A percentile compares a stretch with the other conserved stretches of the same genome.
phyloP scores from a whole-genome alignment of 2,797 vertebrate genomes.

The Neomorphus geoffroyi region DNA sequence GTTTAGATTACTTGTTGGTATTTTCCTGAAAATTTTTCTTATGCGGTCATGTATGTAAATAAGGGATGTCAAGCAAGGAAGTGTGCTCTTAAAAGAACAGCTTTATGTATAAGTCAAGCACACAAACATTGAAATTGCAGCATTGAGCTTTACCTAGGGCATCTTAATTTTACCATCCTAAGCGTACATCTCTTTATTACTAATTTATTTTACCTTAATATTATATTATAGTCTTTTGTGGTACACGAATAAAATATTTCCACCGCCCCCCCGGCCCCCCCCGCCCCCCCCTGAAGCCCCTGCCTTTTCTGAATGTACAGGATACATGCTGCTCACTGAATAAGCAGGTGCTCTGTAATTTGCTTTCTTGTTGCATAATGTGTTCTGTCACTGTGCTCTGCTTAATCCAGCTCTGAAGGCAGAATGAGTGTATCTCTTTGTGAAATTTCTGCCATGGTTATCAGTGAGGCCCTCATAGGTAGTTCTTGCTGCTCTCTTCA shows the following conservation, averaged over 20 bases:
- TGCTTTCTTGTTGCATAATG: neutral
- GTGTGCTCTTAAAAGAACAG: neutral
- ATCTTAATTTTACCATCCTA: neutral
- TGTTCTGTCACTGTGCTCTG: neutral
- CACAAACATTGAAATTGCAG: neutral
- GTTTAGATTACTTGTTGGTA: neutral
- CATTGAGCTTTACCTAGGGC: neutral
- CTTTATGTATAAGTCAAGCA: neutral
- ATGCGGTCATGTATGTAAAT: neutral
- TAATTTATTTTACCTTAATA: neutral
- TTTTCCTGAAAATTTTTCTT: neutral
- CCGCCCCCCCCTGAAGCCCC: neutral
- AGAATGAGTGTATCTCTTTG: neutral
- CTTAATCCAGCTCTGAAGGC: neutral
- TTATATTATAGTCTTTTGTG: neutral
- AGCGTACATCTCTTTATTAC: neutral
- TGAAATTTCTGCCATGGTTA: neutral
- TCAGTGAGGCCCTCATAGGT: neutral
- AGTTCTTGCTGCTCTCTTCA: neutral
- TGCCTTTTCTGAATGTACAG: neutral
- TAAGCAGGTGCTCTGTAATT: neutral
- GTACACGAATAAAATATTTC: neutral
- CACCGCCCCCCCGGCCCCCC: no score
- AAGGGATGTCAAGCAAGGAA: neutral
- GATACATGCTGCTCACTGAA: neutral